Evolutionary conservation across 2,888 invertebrate genomes (phyloP), one percentile per base, ranked within the genome.

Genomic region (Microctonus brassicae): DNA sequence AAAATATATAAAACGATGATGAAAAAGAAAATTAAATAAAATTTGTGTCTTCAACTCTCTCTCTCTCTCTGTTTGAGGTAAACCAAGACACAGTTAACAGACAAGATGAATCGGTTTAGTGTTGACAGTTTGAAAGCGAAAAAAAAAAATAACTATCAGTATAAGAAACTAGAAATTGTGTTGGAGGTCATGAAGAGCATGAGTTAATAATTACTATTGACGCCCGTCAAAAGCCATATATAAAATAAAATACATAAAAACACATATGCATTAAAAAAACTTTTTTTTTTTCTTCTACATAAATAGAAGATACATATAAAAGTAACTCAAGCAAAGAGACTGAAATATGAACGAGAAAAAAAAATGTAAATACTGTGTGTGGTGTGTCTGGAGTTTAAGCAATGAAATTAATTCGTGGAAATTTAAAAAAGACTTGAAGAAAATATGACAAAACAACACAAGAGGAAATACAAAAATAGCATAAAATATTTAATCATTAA

Each of bases 391-490:
- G 60, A 67, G 67, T 55, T 36, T 20, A 39, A 13, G 17, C 17
- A 52, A 55, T 67, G 24, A 70, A 73, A 60, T 58, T 47, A 39
- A 57, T 72, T 72, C 75, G 69, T 61, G 64, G 71, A 73, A 73
- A 72, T 52, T 52, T 36, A 20, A 72, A 71, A 69, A 5, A 29
- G 29, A 5, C 29, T 5, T 63, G 72, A 55, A 65, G 53, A 67
- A 70, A 75, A 67, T 3, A 9, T 17, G 17, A 9, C 7, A 47
- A 47, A 47, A 47, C 17, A 62, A 55, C 65, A 65, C 57, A 66
- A 58, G 71, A 75, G 77, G 78, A 78, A 78, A 71, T 77, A 77
- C 79, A 65, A 53, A 76, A 78, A 75, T 78, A 79, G 76, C 70
- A 71, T 29, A 29, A 29, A 29, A 5, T 29, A 20, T 26, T 33